Conservation (phyloP, 2,797 vertebrate genomes). For the Alca torda region DNA sequence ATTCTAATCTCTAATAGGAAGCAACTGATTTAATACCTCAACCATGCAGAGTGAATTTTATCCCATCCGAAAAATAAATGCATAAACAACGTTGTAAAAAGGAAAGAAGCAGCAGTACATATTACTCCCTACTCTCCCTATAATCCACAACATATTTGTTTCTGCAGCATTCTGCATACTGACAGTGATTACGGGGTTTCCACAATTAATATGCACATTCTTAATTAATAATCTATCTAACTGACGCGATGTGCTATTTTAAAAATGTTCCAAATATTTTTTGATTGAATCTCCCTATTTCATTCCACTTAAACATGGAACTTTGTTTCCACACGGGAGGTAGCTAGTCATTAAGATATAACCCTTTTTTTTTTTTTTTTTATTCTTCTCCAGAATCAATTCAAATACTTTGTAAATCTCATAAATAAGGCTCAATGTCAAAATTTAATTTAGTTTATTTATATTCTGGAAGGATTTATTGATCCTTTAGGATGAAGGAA, state of each 20-base stretch:
- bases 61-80: conserved; percentile 19
- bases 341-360: conserved; percentile 34
- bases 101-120: neutral
- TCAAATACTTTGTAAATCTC: conserved; percentile 49
- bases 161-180: neutral
- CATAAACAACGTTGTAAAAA: neutral
- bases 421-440: conserved; percentile 49
- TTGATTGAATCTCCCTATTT: neutral
- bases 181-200: conserved; percentile 40
- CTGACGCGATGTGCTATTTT: neutral
- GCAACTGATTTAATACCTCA: conserved; percentile 30
- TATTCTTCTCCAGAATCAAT: conserved; percentile 27
- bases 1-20: neutral
- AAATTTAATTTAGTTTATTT: conserved; percentile 52
- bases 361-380: neutral
- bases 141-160: neutral
- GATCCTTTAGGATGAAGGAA: conserved; percentile 13
- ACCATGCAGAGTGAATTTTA: neutral
- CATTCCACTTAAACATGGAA: conserved; percentile 4
- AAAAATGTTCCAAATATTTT: neutral
- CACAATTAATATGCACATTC: neutral
- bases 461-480: conserved; percentile 34
- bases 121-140: neutral
- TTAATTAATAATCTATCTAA: conserved; percentile 35
- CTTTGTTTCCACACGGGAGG: conserved; percentile 18